These are phyloP conservation scores for Campylomormyrus numenius DNA, from an alignment of 2,113 vertebrate genomes.

Conservation along the genomic window DNA sequence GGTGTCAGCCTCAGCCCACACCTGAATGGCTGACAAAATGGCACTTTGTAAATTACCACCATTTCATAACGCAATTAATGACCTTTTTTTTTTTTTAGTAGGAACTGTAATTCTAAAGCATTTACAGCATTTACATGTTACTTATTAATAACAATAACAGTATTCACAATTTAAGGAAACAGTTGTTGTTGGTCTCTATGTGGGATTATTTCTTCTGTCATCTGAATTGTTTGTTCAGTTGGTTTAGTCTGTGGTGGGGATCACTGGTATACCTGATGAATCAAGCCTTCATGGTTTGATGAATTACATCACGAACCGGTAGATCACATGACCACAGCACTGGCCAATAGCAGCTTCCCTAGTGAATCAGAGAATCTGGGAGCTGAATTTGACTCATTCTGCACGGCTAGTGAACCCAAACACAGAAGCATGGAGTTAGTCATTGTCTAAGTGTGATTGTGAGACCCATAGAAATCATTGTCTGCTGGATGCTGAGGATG, in stretches of 20 bases:
- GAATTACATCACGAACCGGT: constrained; percentile 12
- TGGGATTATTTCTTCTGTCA: neutral
- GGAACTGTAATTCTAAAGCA: neutral
- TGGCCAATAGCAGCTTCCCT: neutral
- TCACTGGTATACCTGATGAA: neutral
- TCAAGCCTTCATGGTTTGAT: neutral
- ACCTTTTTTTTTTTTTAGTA: neutral
- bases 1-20: neutral
- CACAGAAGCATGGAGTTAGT: neutral
- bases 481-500: constrained; percentile 6
- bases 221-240: neutral
- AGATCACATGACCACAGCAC: constrained; percentile 15
- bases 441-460: neutral
- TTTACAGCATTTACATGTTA: neutral
- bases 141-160: neutral
- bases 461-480: neutral
- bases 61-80: neutral
- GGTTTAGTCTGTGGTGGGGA: neutral
- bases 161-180: neutral
- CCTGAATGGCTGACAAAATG: constrained; percentile 7
- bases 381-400: neutral
- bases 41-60: neutral
- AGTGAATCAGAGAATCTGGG: neutral
- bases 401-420: neutral
- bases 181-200: neutral